Evolutionary conservation across 35 echinoderm and acorn worm genomes (phyloP).

Genomic region (Apostichopus japonicus): DNA sequence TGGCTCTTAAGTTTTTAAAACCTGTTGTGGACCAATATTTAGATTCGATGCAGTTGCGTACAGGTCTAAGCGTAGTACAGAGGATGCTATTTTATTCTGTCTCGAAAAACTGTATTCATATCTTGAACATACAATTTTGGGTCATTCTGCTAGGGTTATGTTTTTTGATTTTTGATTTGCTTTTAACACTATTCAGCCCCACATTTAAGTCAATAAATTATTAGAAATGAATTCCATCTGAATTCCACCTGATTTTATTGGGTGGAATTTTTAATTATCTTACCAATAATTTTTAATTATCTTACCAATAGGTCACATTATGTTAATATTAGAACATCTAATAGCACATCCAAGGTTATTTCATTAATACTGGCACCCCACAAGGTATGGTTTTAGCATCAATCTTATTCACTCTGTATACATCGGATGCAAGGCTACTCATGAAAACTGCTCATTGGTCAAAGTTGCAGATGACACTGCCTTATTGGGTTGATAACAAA

Average conservation of each 20-base stretch:
- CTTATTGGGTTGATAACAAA: slow-evolving; percentile 34
- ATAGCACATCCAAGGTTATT: slow-evolving; percentile 23
- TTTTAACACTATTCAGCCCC: slow-evolving; percentile 46
- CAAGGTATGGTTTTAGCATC: slow-evolving; percentile 35
- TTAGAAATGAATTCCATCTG: slow-evolving; percentile 33
- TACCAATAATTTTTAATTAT: slow-evolving; percentile 55
- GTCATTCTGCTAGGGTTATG: slow-evolving; percentile 23
- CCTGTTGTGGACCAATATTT: not conserved
- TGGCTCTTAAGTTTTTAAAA: slow-evolving; percentile 6
- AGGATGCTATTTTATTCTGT: slow-evolving; percentile 50
- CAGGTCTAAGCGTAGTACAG: slow-evolving; percentile 19
- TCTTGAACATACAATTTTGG: slow-evolving; percentile 34
- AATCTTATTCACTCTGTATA: slow-evolving; percentile 58
- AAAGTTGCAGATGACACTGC: slow-evolving; percentile 56
- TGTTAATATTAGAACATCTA: slow-evolving; percentile 27
- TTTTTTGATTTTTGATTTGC: slow-evolving; percentile 42
- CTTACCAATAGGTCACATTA: slow-evolving; percentile 39
- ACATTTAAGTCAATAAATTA: slow-evolving; percentile 40
- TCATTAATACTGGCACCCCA: slow-evolving; percentile 24
- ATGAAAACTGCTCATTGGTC: slow-evolving; percentile 1
- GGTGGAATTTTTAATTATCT: slow-evolving; percentile 54
- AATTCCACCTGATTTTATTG: slow-evolving; percentile 46
- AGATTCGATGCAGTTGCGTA: slow-evolving; percentile 18
- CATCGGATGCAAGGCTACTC: slow-evolving; percentile 16
- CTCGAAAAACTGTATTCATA: slow-evolving; percentile 39